Evolutionary conservation across 1,140 invertebrate genomes (phyloP).

Genomic region (Phenacoccus solenopsis): DNA sequence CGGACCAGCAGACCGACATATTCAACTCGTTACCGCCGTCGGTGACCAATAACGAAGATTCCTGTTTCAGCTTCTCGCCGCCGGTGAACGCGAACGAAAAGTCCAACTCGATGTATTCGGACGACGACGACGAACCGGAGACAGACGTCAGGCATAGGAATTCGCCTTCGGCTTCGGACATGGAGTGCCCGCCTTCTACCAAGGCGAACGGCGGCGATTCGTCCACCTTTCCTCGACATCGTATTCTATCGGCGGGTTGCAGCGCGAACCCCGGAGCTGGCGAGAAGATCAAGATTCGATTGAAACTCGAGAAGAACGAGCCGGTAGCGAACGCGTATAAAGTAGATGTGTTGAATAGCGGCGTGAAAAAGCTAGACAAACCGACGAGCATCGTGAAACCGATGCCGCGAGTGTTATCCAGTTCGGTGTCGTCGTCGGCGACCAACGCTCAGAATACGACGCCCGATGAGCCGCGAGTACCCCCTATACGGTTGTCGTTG

Average conservation of each 20-base stretch:
- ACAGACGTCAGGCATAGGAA: too few relatives aligned
- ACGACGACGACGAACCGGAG: constrained; percentile 25
- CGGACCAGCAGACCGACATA: constrained; percentile 27
- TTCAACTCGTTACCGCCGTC: neutral
- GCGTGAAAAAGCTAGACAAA: constrained; percentile 38
- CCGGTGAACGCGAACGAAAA: constrained; percentile 33
- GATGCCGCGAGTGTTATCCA: neutral
- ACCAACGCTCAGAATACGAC: neutral
- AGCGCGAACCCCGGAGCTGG: too few relatives aligned
- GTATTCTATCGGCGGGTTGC: too few relatives aligned
- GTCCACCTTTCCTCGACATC: neutral
- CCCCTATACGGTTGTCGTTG: constrained; percentile 77
- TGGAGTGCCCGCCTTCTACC: neutral
- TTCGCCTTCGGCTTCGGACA: too few relatives aligned
- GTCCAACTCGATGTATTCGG: constrained; percentile 44
- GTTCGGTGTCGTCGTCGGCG: neutral
- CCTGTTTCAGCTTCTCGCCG: neutral
- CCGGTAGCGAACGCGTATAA: constrained; percentile 59
- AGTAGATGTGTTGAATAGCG: constrained; percentile 58
- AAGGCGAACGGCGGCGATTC: neutral
- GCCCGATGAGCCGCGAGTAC: constrained; percentile 58
- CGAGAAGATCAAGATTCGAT: constrained; percentile 63
- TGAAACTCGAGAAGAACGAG: constrained; percentile 71
- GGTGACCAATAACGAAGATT: neutral
- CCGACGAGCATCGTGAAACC: constrained; percentile 22